These are phyloP conservation scores for Salvator merianae DNA, from an alignment of 2,113 vertebrate genomes.

Conservation along the genomic window DNA sequence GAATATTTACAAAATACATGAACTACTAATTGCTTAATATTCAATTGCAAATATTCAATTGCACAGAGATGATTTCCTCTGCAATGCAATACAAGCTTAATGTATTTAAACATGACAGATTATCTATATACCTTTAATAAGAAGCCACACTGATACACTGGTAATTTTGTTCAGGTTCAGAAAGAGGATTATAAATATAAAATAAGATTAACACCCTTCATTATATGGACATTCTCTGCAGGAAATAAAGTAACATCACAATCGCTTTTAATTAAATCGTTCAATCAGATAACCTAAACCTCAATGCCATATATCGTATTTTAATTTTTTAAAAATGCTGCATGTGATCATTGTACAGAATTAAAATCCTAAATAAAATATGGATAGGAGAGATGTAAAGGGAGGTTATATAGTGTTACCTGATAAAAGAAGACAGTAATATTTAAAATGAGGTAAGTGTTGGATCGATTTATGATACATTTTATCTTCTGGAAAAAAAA, in stretches of 20 bases:
- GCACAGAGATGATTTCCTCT: too few relatives aligned
- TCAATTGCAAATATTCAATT: neutral
- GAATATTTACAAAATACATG: neutral
- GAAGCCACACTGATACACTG: neutral
- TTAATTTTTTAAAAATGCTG: conserved; percentile 79
- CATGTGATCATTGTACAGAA: conserved; percentile 77
- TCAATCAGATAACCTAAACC: conserved; percentile 79
- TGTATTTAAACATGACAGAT: neutral
- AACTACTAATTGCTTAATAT: neutral
- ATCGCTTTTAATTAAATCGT: conserved; percentile 74
- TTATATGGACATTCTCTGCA: conserved; percentile 59
- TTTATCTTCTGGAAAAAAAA: conserved; percentile 78
- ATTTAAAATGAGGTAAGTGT: conserved; percentile 89
- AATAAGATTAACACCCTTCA: conserved; percentile 60
- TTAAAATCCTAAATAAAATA: conserved; percentile 84
- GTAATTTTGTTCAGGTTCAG: conserved; percentile 41
- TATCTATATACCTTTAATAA: conserved; percentile 7
- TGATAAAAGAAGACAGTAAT: conserved; percentile 89
- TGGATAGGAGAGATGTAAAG: conserved; percentile 76
- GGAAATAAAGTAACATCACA: conserved; percentile 48
- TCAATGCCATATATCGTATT: conserved; percentile 78
- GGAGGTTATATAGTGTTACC: conserved; percentile 85
- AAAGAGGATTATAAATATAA: conserved; percentile 19
- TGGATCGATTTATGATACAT: conserved; percentile 85
- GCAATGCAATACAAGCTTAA: neutral